phyloP scores from a whole-genome alignment of 2,113 vertebrate species.

The Okapia johnstoni region DNA sequence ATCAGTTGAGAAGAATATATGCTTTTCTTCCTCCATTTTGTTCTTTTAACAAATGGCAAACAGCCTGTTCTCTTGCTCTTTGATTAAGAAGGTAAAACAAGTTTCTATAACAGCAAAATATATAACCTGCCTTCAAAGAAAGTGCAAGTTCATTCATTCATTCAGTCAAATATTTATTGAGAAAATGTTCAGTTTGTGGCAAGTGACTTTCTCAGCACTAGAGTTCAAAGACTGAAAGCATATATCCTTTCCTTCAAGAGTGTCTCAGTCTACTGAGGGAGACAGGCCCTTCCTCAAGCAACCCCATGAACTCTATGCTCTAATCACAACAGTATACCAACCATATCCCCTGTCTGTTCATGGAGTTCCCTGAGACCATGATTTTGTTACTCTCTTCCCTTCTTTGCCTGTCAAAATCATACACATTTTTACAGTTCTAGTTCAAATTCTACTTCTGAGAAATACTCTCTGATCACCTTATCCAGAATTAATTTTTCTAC shows the following conservation, averaged over 20 bases:
- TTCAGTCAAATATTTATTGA: not conserved
- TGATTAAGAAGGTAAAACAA: slow-evolving; percentile 12
- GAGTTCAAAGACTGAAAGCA: not conserved
- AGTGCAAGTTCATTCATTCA: not conserved
- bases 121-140: not conserved
- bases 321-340: not conserved
- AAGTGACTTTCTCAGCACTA: not conserved
- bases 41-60: not conserved
- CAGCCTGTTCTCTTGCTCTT: not conserved
- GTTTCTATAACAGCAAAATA: not conserved
- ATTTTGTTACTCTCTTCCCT: not conserved
- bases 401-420: not conserved
- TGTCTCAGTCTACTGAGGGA: not conserved
- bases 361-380: not conserved
- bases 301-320: not conserved
- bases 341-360: not conserved
- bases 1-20: not conserved
- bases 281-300: not conserved
- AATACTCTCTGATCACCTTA: not conserved
- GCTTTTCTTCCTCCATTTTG: not conserved
- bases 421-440: not conserved
- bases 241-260: not conserved
- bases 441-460: not conserved
- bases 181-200: not conserved
- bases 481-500: not conserved